Evolutionary conservation across 2,797 vertebrate species (phyloP).

Genomic region (Chiloscyllium punctatum): DNA sequence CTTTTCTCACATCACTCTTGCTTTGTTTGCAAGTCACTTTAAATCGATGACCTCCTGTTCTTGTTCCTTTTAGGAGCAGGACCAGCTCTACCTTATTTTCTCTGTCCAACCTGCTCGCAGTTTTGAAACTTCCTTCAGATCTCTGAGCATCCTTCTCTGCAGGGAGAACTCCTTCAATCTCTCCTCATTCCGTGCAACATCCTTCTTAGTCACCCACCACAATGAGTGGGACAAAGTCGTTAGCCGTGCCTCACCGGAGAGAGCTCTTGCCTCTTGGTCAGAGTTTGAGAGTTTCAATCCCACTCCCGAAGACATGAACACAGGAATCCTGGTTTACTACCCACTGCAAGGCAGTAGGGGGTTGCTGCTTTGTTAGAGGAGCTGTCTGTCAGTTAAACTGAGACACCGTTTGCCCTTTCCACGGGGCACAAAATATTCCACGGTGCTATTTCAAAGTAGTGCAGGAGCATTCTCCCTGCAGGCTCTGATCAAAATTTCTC

Average conservation of each 20-base stretch:
- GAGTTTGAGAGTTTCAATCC: background rate
- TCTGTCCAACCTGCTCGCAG: too few relatives aligned
- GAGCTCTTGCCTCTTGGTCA: background rate
- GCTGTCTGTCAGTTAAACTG: background rate
- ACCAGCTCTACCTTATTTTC: too few relatives aligned
- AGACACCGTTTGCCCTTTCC: background rate
- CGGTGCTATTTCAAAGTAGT: background rate
- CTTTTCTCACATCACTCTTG: too few relatives aligned
- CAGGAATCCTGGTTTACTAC: background rate
- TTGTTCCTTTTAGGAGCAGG: too few relatives aligned
- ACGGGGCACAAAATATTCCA: background rate
- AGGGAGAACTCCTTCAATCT: too few relatives aligned
- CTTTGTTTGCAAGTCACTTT: too few relatives aligned
- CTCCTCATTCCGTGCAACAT: too few relatives aligned
- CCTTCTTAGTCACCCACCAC: too few relatives aligned
- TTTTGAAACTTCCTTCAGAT: too few relatives aligned
- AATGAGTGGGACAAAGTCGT: background rate
- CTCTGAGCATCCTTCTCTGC: too few relatives aligned
- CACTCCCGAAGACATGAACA: background rate
- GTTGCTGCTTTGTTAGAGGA: background rate
- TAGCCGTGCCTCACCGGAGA: background rate
- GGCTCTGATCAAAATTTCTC: too few relatives aligned
- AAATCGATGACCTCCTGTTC: too few relatives aligned
- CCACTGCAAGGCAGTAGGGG: background rate
- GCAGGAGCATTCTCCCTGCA: background rate